These are phyloP conservation scores for Diaprepes abbreviatus DNA, from an alignment of 2,888 invertebrate genomes.

Conservation along the genomic window DNA sequence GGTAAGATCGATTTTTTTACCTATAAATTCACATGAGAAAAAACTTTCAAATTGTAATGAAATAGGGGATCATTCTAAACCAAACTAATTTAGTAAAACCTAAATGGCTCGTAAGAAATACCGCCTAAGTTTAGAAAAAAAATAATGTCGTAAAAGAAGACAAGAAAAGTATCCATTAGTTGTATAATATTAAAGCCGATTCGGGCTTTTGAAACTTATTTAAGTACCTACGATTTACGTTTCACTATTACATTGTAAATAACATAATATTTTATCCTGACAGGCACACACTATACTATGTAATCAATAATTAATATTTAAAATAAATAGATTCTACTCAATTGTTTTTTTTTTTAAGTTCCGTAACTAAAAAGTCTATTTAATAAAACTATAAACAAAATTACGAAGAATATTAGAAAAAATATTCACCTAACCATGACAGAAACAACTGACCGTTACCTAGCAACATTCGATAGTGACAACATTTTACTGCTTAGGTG, in stretches of 20 bases:
- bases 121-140: constrained; percentile 19
- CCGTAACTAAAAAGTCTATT: too few species aligned
- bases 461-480: too few species aligned
- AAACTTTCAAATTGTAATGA: too few species aligned
- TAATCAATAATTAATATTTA: constrained; percentile 70
- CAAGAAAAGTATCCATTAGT: constrained; percentile 42
- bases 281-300: constrained; percentile 69
- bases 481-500: too few species aligned
- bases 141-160: constrained; percentile 24
- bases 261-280: constrained; percentile 67
- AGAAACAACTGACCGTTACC: too few species aligned
- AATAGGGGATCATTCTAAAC: too few species aligned
- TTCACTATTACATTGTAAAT: constrained; percentile 69
- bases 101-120: background rate
- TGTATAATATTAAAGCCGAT: constrained; percentile 31
- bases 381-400: too few species aligned
- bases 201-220: constrained; percentile 49
- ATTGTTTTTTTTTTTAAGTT: constrained; percentile 23
- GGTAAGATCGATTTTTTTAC: too few species aligned
- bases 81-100: too few species aligned
- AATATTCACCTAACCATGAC: too few species aligned
- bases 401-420: too few species aligned
- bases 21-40: too few species aligned
- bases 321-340: constrained; percentile 68
- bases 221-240: constrained; percentile 67